Evolutionary conservation across 2,797 vertebrate genomes (phyloP), one percentile per base, ranked within the genome.

Genomic region (Thamnophis elegans): DNA sequence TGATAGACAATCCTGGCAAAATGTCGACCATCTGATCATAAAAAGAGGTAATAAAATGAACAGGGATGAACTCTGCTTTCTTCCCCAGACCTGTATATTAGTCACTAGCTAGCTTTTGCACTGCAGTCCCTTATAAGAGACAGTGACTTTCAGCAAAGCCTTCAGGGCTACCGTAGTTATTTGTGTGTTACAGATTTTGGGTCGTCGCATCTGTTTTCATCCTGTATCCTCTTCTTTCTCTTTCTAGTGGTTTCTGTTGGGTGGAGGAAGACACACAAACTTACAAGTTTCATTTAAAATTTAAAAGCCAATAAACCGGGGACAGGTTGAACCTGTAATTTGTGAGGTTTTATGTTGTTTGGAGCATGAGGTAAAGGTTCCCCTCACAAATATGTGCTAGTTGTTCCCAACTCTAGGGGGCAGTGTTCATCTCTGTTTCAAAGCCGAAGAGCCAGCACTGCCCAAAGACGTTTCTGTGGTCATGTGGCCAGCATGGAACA

Each of bases 211-310:
- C 88, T 68, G 20, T 58, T 85, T 53, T 25, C 32, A 47, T 36
- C 26, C 85, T 85, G 26, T 8, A 20, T 51, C 14, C 62, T 13
- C 92, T 58, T 78, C 65, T n/a, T 51, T 36, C 32, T 68, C 82
- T 89, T 32, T 47, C 42, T 92, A 56, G 51, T 92, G 26, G 58
- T 62, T 88, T 92, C 47, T 56, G 32, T 90, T 89, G 82, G 1
- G 18, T 32, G 54, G 51, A 78, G 62, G 51, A 56, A 90, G 58
- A 5, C 36, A 26, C 14, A 28, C 55, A 60, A 62, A 88, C 14
- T 92, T 91, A 92, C 91, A 90, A 59, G 88, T 85, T 86, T 87
- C 55, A 85, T 68, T 90, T 53, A 7, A 36, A 82, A 56, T 65
- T 88, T 78, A 56, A 28, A 65, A 85, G 88, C 88, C 51, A 65